A percentile compares a stretch with the other conserved stretches of the same genome.
These are phyloP conservation scores for Drepana falcataria DNA, from an alignment of 2,888 invertebrate species.

Conservation along the genomic window DNA sequence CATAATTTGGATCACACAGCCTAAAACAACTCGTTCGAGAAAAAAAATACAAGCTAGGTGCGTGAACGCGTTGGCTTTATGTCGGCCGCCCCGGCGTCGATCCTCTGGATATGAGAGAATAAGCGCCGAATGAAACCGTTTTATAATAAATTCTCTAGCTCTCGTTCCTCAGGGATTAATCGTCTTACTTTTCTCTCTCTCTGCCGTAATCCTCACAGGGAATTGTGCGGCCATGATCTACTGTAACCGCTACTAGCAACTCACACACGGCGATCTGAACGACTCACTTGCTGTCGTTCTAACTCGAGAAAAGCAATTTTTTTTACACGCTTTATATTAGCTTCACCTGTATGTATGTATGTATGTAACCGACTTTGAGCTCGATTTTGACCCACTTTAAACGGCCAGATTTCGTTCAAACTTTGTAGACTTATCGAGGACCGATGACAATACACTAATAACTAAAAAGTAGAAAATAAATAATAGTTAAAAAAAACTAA, in stretches of 20 bases:
- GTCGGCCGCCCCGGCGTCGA: constrained; percentile 39
- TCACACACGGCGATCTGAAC: constrained; percentile 6
- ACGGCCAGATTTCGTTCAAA: no score
- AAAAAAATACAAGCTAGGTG: constrained; percentile 1
- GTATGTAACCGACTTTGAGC: no score
- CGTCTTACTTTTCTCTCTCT: constrained; percentile 76
- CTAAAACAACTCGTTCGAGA: constrained; percentile 28
- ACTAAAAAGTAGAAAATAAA: no score
- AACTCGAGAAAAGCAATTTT: constrained; percentile 5
- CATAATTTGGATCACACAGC: constrained; percentile 27
- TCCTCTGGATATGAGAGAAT: constrained; percentile 33
- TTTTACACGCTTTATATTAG: neutral
- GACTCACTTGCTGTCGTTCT: constrained; percentile 8
- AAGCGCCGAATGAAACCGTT: constrained; percentile 59
- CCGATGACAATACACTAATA: no score
- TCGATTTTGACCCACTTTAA: no score
- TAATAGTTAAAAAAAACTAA: no score
- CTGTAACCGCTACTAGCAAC: constrained; percentile 45
- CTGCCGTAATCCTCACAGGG: constrained; percentile 66
- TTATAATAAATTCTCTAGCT: constrained; percentile 71
- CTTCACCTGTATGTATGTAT: no score
- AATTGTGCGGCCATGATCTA: constrained; percentile 65
- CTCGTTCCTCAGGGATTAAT: constrained; percentile 66
- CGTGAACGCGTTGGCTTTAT: constrained; percentile 18
- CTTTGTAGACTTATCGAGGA: no score